These are phyloP conservation scores for Urocynchramus pylzowi DNA, from an alignment of 2,113 vertebrate species.

Conservation along the genomic window DNA sequence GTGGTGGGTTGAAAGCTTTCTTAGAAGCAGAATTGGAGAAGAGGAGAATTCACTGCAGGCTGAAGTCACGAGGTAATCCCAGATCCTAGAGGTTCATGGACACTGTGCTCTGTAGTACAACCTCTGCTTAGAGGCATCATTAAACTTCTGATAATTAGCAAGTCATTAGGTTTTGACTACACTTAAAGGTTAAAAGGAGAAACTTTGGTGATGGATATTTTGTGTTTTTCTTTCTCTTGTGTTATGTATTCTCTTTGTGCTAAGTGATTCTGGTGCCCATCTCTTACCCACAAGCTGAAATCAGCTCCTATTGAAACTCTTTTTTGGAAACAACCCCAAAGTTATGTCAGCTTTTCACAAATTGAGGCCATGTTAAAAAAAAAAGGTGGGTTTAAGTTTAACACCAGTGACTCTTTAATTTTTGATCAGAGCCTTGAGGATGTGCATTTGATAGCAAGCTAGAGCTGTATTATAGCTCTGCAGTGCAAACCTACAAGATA, in stretches of 20 bases:
- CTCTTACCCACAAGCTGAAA: constrained; percentile 9
- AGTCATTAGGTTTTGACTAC: constrained; percentile 49
- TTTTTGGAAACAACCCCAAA: background rate
- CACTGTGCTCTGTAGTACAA: background rate
- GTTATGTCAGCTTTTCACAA: background rate
- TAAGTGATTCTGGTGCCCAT: background rate
- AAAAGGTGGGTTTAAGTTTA: background rate
- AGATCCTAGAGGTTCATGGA: constrained; percentile 19
- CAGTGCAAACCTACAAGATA: background rate
- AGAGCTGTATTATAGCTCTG: background rate
- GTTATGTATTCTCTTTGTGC: constrained; percentile 29
- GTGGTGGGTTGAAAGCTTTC: background rate
- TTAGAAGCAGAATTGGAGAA: constrained; percentile 3
- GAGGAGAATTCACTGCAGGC: constrained; percentile 27
- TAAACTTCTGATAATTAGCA: constrained; percentile 39
- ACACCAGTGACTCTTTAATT: background rate
- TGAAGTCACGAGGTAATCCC: background rate
- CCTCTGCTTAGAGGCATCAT: constrained; percentile 42
- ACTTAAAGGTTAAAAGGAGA: constrained; percentile 58
- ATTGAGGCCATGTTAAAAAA: background rate
- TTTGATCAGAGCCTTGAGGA: background rate
- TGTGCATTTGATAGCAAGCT: background rate
- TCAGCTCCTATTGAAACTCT: background rate
- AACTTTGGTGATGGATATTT: constrained; percentile 11
- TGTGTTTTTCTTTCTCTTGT: constrained; percentile 22